These are phyloP conservation scores for Scortum barcoo DNA, from an alignment of 2,113 vertebrate species.

Conservation along the genomic window DNA sequence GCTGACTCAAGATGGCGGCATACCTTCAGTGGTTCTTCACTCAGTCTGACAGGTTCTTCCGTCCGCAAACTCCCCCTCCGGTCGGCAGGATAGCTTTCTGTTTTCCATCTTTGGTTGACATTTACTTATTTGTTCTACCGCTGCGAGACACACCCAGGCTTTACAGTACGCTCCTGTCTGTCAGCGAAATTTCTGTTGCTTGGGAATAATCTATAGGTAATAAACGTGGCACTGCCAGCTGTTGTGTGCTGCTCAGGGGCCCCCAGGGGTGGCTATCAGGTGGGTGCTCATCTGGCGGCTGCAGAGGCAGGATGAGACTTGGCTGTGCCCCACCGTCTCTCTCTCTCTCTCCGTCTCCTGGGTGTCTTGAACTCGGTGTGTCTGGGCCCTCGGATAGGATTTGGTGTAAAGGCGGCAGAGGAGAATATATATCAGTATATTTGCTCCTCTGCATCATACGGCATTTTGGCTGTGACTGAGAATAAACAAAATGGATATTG, in stretches of 20 bases:
- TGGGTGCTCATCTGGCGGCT: slow-evolving; percentile 68
- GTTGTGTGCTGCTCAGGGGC: slow-evolving; percentile 47
- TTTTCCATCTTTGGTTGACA: neutral
- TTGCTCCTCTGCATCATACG: neutral
- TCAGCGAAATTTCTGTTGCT: slow-evolving; percentile 54
- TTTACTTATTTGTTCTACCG: slow-evolving; percentile 3
- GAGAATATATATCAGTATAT: neutral
- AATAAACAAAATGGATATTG: neutral
- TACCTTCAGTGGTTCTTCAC: slow-evolving; percentile 55
- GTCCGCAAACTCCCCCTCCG: slow-evolving; percentile 2
- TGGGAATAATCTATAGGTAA: slow-evolving; percentile 71
- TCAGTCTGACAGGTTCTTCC: slow-evolving; percentile 45
- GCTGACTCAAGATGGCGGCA: slow-evolving; percentile 70
- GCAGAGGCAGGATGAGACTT: slow-evolving; percentile 49
- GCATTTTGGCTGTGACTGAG: neutral
- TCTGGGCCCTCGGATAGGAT: slow-evolving; percentile 26
- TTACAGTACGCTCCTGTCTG: slow-evolving; percentile 28
- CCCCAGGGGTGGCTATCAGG: slow-evolving; percentile 63
- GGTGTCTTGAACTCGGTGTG: slow-evolving; percentile 14
- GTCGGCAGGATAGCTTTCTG: neutral
- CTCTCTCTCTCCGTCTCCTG: neutral
- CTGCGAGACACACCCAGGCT: slow-evolving; percentile 15
- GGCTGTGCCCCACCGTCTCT: slow-evolving; percentile 41
- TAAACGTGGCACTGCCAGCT: slow-evolving; percentile 66
- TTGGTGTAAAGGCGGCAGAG: neutral